Conservation (phyloP, 2,797 vertebrate genomes). For the Threskiornis aethiopicus region DNA sequence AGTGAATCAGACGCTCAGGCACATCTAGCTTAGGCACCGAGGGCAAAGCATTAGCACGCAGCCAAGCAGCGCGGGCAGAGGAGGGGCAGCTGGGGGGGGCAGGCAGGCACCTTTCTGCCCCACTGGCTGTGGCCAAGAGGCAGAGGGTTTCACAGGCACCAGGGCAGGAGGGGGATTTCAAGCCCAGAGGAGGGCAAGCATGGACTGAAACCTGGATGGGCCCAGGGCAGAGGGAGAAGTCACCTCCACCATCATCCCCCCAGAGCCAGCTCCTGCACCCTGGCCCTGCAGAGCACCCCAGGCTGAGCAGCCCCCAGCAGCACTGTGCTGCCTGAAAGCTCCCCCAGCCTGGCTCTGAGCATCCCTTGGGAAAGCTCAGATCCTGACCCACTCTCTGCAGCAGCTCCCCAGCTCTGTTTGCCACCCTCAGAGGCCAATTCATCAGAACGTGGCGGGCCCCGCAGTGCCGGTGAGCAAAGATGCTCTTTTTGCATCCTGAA, state of each 20-base stretch:
- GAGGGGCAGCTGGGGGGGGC: background rate
- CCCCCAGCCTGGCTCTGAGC: too few species aligned
- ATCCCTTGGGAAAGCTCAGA: background rate
- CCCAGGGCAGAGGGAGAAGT: background rate
- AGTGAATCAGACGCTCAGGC: background rate
- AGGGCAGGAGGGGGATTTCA: background rate
- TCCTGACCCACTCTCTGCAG: background rate
- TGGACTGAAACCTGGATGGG: background rate
- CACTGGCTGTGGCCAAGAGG: rapidly evolving
- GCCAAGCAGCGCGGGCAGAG: background rate
- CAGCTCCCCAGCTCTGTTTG: background rate
- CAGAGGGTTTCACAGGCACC: background rate
- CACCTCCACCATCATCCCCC: background rate
- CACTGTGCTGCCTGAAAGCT: rapidly evolving
- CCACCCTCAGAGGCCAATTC: rapidly evolving
- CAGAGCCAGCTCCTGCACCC: rapidly evolving
- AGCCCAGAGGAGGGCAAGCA: rapidly evolving
- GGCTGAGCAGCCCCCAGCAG: background rate
- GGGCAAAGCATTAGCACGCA: background rate
- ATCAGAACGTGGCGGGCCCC: rapidly evolving
- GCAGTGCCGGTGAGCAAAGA: background rate
- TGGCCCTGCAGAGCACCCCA: background rate
- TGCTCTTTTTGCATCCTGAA: background rate
- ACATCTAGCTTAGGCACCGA: background rate
- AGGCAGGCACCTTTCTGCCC: background rate